Conservation (phyloP, 92 coral and sea anemone genomes). For the Muricea muricata region DNA sequence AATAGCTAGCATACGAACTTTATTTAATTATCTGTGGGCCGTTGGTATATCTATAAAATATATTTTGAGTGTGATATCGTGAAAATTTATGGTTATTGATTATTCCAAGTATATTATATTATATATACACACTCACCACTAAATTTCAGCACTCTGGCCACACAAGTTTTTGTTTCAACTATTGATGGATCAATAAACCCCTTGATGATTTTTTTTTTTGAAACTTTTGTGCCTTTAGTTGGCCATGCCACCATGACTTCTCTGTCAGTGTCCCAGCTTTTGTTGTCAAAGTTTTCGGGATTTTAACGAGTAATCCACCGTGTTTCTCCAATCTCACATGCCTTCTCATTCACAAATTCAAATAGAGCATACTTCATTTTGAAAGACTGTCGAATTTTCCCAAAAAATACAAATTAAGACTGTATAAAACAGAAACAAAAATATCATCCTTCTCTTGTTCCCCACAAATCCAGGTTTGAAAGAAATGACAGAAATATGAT, state of each 20-base stretch:
- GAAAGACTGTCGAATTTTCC: background rate
- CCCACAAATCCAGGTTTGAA: too few species aligned
- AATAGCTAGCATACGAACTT: background rate
- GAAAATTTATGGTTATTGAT: background rate
- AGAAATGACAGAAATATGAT: too few species aligned
- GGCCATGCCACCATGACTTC: conserved; percentile 21
- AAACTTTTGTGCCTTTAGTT: background rate
- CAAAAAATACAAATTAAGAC: background rate
- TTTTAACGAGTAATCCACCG: background rate
- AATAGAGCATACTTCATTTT: conserved; percentile 15
- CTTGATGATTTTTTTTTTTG: conserved; percentile 16
- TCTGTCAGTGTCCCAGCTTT: background rate
- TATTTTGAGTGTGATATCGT: background rate
- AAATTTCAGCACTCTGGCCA: too few species aligned
- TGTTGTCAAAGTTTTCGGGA: background rate
- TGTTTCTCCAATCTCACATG: conserved; percentile 10
- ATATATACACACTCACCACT: background rate
- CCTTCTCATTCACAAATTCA: conserved; percentile 16
- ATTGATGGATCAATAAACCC: background rate
- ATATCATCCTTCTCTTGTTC: too few species aligned
- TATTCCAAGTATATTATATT: too few species aligned
- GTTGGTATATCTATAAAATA: background rate
- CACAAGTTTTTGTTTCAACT: conserved; percentile 24
- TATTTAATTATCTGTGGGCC: background rate
- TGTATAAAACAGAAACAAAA: too few species aligned